A percentile compares a stretch with the other conserved stretches of the same genome.
phyloP scores from a whole-genome alignment of 1,140 invertebrate species.

The Euwallacea fornicatus region DNA sequence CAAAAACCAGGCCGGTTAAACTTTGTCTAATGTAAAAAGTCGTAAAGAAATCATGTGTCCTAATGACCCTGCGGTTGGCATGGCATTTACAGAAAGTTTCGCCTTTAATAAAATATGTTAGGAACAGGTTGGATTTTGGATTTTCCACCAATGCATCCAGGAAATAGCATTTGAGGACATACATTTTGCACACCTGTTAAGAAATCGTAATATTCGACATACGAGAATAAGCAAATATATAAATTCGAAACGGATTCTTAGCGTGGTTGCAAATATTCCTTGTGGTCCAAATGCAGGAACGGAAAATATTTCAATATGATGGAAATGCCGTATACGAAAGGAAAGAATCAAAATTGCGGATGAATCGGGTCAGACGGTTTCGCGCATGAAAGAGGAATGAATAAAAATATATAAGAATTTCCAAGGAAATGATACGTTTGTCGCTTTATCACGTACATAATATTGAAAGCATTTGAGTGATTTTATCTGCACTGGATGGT shows the following conservation, averaged over 20 bases:
- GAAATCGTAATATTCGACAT: slow-evolving; percentile 14
- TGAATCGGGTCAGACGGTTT: slow-evolving; percentile 19
- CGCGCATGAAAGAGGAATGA: slow-evolving; percentile 5
- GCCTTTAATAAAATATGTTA: slow-evolving; percentile 8
- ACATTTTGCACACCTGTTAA: no score
- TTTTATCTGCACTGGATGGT: no score
- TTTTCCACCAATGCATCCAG: neutral
- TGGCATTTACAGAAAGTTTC: neutral
- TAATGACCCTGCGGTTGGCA: slow-evolving; percentile 16
- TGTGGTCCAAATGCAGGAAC: slow-evolving; percentile 3
- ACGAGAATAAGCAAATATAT: slow-evolving; percentile 3
- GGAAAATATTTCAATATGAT: slow-evolving; percentile 24
- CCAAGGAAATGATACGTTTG: slow-evolving; percentile 6
- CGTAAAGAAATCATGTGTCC: slow-evolving; percentile 16
- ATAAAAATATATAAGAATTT: slow-evolving; percentile 8
- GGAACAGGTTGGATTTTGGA: neutral
- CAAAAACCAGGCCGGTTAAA: slow-evolving; percentile 25
- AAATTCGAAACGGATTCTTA: slow-evolving; percentile 15
- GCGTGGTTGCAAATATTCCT: slow-evolving; percentile 12
- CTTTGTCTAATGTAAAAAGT: slow-evolving; percentile 30
- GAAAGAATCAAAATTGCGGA: slow-evolving; percentile 21
- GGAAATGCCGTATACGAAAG: slow-evolving; percentile 12
- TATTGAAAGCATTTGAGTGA: no score
- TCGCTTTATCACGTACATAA: neutral
- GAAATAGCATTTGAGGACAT: no score